Evolutionary conservation across 2,113 vertebrate genomes (phyloP), one percentile per base, ranked within the genome.

Genomic region (Megalops atlanticus): DNA sequence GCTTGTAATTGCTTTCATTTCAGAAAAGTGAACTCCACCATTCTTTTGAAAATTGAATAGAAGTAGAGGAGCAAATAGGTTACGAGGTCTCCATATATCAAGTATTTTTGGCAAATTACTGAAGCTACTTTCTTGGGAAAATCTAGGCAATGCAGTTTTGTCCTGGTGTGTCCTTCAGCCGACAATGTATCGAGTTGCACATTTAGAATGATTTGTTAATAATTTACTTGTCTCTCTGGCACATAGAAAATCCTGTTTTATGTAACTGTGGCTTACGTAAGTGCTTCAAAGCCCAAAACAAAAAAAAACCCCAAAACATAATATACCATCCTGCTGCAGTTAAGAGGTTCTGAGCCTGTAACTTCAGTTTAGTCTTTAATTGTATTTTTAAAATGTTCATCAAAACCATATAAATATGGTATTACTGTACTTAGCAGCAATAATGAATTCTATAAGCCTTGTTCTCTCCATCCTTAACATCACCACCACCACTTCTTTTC

Each of bases 1-100:
- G 83, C 52, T 82, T 71, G 80, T 83, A 82, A 89, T 85, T 86
- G 83, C 84, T 86, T 87, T 86, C 81, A 78, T 85, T 86, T 86
- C 81, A 82, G 40, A 76, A 83, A 81, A 75, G 77, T 71, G 76
- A 83, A 80, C 86, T 76, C 77, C 84, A 71, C 68, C 78, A 47
- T 84, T 80, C 77, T 81, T 81, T 79, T 64, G 45, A 77, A 86
- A 84, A 87, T 85, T 80, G 76, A 87, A 89, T 80, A 47, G 76
- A 84, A 70, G 58, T 41, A 49, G 82, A 82, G 45, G 86, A 84
- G 80, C 78, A 77, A 36, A 72, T 74, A 35, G 81, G 84, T 82
- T 80, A 85, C 70, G 27, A 47, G 74, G 82, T 77, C 82, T 81
- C 76, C 71, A 58, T 82, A 52, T 85, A 82, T 78, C 68, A 82